Evolutionary conservation across 2,113 vertebrate genomes (phyloP).

Genomic region (Myiopsitta monachus): DNA sequence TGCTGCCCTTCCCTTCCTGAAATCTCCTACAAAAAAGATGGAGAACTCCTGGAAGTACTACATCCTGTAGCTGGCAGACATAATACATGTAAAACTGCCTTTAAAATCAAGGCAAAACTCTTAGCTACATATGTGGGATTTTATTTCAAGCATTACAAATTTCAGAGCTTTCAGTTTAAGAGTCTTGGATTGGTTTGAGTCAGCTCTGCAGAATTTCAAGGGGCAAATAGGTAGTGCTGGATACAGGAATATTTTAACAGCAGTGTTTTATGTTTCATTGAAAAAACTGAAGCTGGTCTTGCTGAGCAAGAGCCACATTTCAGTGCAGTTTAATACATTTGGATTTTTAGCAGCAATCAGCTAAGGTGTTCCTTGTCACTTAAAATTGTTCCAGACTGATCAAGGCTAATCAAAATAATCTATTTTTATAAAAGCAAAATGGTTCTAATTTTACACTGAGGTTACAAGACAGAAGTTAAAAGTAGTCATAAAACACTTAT

Average conservation of each 20-base stretch:
- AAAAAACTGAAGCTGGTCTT: background rate
- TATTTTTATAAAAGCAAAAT: background rate
- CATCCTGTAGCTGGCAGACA: background rate
- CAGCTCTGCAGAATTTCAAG: background rate
- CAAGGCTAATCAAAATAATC: background rate
- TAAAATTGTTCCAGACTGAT: background rate
- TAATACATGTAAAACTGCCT: background rate
- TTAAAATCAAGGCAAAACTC: background rate
- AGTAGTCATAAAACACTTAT: background rate
- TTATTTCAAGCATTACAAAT: background rate
- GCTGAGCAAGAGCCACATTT: background rate
- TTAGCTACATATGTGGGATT: background rate
- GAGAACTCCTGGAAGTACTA: background rate
- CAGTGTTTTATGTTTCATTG: background rate
- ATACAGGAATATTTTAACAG: background rate
- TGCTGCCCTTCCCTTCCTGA: too few species aligned
- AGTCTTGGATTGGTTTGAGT: background rate
- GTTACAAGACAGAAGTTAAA: background rate
- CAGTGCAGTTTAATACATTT: background rate
- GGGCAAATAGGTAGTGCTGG: background rate
- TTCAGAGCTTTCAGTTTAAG: background rate
- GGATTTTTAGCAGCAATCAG: background rate
- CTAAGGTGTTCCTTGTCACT: background rate
- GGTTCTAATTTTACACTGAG: background rate
- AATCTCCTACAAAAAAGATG: background rate